phyloP scores from a whole-genome alignment of 2,888 invertebrate genomes.

The Autographa pulchrina region DNA sequence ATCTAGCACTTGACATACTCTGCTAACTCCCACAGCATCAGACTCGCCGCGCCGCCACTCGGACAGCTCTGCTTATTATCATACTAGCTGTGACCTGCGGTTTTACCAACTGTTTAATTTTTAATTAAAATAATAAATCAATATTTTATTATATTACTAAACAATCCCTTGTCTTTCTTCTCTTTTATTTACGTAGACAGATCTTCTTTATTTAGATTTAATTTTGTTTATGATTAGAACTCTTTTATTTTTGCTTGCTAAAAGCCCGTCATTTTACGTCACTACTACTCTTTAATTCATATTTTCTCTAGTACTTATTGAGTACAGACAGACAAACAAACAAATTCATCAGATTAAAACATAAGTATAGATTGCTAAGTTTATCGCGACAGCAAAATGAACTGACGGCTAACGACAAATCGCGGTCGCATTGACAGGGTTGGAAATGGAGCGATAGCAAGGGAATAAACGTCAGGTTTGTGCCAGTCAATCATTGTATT shows the following conservation, averaged over 20 bases:
- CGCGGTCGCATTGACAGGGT: slow-evolving; percentile 24
- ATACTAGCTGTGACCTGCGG: slow-evolving; percentile 8
- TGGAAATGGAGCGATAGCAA: slow-evolving; percentile 22
- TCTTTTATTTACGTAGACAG: too few species aligned
- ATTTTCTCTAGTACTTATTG: too few species aligned
- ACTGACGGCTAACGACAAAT: slow-evolving; percentile 25
- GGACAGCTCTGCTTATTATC: slow-evolving; percentile 54
- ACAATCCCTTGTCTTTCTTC: too few species aligned
- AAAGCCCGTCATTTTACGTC: too few species aligned
- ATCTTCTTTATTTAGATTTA: too few species aligned
- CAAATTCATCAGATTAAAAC: not conserved
- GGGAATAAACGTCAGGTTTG: slow-evolving; percentile 28
- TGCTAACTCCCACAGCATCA: slow-evolving; percentile 37
- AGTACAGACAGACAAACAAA: not conserved
- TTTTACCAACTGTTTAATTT: not conserved
- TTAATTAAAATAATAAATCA: too few species aligned
- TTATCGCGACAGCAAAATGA: slow-evolving; percentile 20
- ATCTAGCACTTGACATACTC: slow-evolving; percentile 55
- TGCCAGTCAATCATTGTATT: slow-evolving; percentile 3
- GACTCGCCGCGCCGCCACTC: slow-evolving; percentile 23
- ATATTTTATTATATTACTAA: too few species aligned
- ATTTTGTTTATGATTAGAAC: too few species aligned
- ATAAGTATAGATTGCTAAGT: not conserved
- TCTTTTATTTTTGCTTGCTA: too few species aligned
- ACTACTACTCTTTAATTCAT: too few species aligned